Base-by-base conservation (phyloP, 2,888 invertebrate genomes). In the Nomada ferruginata region DNA sequence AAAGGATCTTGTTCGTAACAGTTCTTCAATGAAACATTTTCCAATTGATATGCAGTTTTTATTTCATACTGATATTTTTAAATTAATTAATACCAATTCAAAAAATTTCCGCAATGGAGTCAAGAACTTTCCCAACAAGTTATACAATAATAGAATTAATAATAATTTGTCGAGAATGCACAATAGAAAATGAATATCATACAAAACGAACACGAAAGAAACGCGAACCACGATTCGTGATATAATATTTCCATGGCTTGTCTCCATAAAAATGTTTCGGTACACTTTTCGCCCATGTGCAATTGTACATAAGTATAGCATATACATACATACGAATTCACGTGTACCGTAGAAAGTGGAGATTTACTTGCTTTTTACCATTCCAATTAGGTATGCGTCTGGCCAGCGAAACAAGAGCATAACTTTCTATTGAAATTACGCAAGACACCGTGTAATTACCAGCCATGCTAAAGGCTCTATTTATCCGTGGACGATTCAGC, bases 391-490 rank as follows among this genome's bases (percentile, higher is more conserved):
- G 26, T 15, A 44, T 79, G 70, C 36, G 57, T 59, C 53, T 61
- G 42, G 47, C 50, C 23, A 29, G 36, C 53, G 65, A 60, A 79
- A 65, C 65, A 72, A 55, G 61, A 80, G 65, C 60, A 65, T 63
- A 79, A 66, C 81, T 80, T 82, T 80, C 82, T 70, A 82, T 70
- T 13, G 75, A 66, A 70, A 70, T 82, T 70, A 57, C 70, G 80
- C 76, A 82, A 82, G 47, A 26, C 60, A 69, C 64, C 50, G 78
- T 72, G 72, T 65, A 72, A 78, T 79, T 71, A 65, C 59, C 26
- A 15, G 50, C 9, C 55, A 0, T 7, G 1, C 5, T 23, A 50
- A 72, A 68, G 44, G 20, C 20, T n/a, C 26, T 26, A 18, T 47
- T 76, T 61, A 55, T 18, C 13, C 23, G 50, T 29, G 26, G 15